phyloP scores from a whole-genome alignment of 2,113 vertebrate species.

The Onychostruthus taczanowskii region DNA sequence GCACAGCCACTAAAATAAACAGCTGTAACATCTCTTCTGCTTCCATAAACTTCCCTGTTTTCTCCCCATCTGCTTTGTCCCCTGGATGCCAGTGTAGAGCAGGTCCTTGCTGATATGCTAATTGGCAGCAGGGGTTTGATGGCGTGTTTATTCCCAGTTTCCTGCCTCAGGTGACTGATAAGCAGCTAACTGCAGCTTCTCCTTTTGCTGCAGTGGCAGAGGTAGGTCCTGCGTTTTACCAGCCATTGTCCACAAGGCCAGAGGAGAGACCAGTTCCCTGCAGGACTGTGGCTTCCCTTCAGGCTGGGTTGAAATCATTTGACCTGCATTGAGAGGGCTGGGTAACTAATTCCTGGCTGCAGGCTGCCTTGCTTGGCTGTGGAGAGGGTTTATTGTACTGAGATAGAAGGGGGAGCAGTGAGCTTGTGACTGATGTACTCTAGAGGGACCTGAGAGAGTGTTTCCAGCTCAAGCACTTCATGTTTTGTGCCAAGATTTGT shows the following conservation, averaged over 20 bases:
- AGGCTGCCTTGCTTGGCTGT: not conserved
- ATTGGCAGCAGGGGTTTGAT: not conserved
- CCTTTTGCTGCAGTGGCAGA: not conserved
- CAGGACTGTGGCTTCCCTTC: not conserved
- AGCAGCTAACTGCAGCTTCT: not conserved
- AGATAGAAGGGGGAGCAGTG: not conserved
- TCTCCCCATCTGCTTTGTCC: not conserved
- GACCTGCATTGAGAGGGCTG: not conserved
- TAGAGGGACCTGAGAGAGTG: not conserved
- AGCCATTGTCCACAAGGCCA: not conserved
- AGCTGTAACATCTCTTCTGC: not conserved
- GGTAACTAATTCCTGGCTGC: not conserved
- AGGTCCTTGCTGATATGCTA: not conserved
- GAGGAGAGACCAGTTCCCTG: not conserved
- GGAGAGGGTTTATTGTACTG: not conserved
- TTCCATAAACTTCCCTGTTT: not conserved
- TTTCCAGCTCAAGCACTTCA: not conserved
- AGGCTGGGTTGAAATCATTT: not conserved
- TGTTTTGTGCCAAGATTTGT: not conserved
- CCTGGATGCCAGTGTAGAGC: not conserved
- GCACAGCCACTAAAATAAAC: not conserved
- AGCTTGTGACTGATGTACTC: not conserved
- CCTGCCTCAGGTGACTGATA: not conserved
- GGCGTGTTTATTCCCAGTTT: not conserved
- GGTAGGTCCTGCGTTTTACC: not conserved